Conservation (phyloP, 2,797 vertebrate species). For the Rhinella marina region DNA sequence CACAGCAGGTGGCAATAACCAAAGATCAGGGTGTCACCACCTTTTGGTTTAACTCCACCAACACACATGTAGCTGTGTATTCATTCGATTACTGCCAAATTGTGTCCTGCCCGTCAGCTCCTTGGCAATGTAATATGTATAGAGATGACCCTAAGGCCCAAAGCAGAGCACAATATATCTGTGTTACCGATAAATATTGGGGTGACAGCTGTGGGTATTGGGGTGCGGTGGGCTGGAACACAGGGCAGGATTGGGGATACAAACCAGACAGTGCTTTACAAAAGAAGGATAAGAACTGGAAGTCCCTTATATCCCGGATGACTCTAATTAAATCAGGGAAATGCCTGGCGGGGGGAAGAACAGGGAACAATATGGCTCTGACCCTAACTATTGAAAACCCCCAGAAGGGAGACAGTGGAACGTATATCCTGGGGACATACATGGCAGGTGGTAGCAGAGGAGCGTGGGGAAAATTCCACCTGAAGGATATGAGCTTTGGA, state of each 20-base stretch:
- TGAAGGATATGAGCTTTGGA: not conserved
- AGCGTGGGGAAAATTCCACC: not conserved
- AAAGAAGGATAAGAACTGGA: not conserved
- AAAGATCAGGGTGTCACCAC: too few relatives aligned
- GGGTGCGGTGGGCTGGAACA: conserved; percentile 16
- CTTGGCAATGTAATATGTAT: too few relatives aligned
- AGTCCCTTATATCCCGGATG: too few relatives aligned
- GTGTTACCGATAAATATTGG: not conserved
- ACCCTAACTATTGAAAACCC: not conserved
- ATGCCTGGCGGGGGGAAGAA: too few relatives aligned
- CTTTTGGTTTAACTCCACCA: too few relatives aligned
- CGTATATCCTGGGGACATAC: not conserved
- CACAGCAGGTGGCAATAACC: too few relatives aligned
- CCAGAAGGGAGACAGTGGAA: fast-evolving
- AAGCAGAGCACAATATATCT: not conserved
- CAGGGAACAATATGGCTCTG: not conserved
- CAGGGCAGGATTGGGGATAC: too few relatives aligned
- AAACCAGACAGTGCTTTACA: not conserved
- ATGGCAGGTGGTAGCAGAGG: fast-evolving
- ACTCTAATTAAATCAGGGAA: too few relatives aligned
- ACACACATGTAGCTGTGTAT: too few relatives aligned
- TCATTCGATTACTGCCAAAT: too few relatives aligned
- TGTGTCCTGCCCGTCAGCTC: too few relatives aligned
- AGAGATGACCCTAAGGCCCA: too few relatives aligned
- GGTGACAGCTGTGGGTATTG: not conserved